Evolutionary conservation across 2,888 invertebrate genomes (phyloP), one percentile per base, ranked within the genome.

Genomic region (Pantelozetes paolii): DNA sequence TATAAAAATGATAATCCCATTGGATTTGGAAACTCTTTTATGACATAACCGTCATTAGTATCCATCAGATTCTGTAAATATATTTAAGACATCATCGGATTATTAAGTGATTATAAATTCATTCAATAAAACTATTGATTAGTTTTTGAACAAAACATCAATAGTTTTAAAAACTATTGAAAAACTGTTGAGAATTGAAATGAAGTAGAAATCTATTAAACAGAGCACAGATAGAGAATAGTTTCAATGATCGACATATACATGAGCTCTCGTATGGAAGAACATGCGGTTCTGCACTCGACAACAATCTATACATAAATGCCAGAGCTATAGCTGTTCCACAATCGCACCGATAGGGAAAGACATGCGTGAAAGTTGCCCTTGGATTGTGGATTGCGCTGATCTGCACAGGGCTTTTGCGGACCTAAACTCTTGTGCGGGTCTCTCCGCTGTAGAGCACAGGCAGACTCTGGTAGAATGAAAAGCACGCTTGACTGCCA

Each of bases 301-400:
- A n/a, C 18, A 62, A 18, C 26, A 62, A 32, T 62, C 62, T 28
- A 5, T 62, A 18, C 32, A 32, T 62, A 18, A 62, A 62, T 62
- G 62, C 32, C 30, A 15, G 32, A 20, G 54, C 54, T 5, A 20
- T 62, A 62, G 62, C 32, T 62, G 62, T 62, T 62, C 62, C 30
- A 62, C 62, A 62, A 62, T 62, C 32, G 30, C 30, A 30, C 2
- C 62, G 62, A 62, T 62, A 30, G 32, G 30, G 32, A 62, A 32
- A 62, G 62, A 30, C 62, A 62, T 62, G 62, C 62, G 62, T 30
- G 62, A 62, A 30, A 62, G 62, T 62, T 62, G 62, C 62, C 62
- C 62, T 62, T 62, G 62, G 62, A 62, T 62, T 62, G 54, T 23
- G 23, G 62, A 62, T 30, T 32, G 32, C 18, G 62, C 62, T 62